Evolutionary conservation across 2,113 vertebrate species (phyloP), one percentile per base, ranked within the genome.

Genomic region (Origma solitaria): DNA sequence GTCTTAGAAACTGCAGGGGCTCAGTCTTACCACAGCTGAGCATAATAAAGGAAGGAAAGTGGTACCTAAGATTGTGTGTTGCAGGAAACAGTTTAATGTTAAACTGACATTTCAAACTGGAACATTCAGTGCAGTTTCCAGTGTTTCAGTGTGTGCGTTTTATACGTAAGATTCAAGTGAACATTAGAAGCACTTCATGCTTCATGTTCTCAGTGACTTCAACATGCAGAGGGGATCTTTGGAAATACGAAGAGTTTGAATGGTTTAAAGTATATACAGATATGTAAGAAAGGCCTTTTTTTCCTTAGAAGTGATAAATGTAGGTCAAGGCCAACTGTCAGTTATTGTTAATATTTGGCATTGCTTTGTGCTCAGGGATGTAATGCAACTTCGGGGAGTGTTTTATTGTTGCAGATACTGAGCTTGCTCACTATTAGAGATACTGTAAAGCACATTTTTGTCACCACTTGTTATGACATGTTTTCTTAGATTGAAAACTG

Each of bases 51-150:
- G 20, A 21, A 71, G 65, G 51, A 20, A 78, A 76, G 28, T 66
- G 0, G 0, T 38, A 35, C 35, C 7, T 38, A 15, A 37, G 53
- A 7, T 22, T 53, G 4, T 68, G 35, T 47, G 53, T 44, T 20
- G 6, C 50, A 61, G 64, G 51, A 47, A 49, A 47, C 38, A 76
- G 61, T 76, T 79, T 40, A n/a, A 16, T 28, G 19, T 81, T 81
- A 40, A 79, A 22, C 3, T 71, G 30, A 17, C 1, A 0, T 76
- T 64, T 92, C 20, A 33, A 2, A 28, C 51, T 33, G 14, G 24
- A 50, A 28, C 20, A 15, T 37, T 25, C 22, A 35, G 23, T 17
- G 22, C 37, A 17, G 5, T 42, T 91, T 51, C 17, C 47, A 70
- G 58, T 51, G 38, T 58, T 70, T 27, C 31, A 23, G 11, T 30